Base-by-base conservation (phyloP, 1,140 invertebrate genomes). In the Zaprionus kolodkinae region DNA sequence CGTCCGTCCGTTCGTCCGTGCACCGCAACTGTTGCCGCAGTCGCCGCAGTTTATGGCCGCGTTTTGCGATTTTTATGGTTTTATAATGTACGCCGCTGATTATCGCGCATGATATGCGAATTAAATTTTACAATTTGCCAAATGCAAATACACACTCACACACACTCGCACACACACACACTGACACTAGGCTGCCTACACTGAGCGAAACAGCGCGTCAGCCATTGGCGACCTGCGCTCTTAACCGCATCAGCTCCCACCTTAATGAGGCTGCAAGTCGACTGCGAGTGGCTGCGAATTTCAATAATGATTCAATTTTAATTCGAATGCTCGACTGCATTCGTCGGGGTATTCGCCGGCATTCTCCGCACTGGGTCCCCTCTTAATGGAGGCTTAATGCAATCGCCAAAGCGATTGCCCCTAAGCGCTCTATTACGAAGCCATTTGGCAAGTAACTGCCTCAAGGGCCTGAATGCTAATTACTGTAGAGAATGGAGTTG, bases 291-390 rank as follows among this genome's bases (percentile, higher is more conserved):
- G 63, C 65, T 40, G 40, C 74, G 77, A 79, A 87, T 76, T 81
- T 81, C 74, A 78, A 91, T 91, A 91, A 87, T 91, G 83, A 87
- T 91, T 91, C 80, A 91, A 91, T 91, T 87, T 91, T 81, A 91
- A 91, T 91, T 87, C 76, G 72, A 80, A 69, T 73, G 62, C 78
- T 59, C 64, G 74, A 55, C 66, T 80, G 75, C 70, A 72, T 73
- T 72, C 69, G 59, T 21, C 4, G 1, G 17, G 45, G 9, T 50
- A 50, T 50, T 50, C 45, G 36, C 38, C 6, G 27, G 27, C 38
- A 25, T 35, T 7, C n/a, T 21, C 33, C 15, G 3, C 59, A 9
- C 27, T 21, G 33, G 33, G 3, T 7, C 6, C 33, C 17, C 17
- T 6, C 63, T 88, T 89, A 88, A 88, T 89, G 85, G 78, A 64